Base-by-base conservation (phyloP, 2,888 invertebrate species). In the Dryomyza anilis region DNA sequence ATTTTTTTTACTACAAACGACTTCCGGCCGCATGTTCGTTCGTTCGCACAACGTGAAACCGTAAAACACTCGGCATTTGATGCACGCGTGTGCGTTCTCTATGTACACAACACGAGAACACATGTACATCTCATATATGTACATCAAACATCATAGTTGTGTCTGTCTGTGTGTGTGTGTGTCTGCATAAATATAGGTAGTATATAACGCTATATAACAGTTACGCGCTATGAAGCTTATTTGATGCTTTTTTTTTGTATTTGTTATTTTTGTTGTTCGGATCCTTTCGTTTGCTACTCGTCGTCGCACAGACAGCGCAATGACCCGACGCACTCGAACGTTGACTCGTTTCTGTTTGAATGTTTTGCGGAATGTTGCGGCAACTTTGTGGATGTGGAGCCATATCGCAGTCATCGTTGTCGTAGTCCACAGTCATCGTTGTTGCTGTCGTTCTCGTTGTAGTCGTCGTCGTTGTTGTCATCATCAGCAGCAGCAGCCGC, bases 321-420 rank as follows among this genome's bases (percentile, higher is more conserved):
- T 79, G 77, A 79, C 78, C 78, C 76, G 78, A 75, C 71, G 75
- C 72, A 78, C 73, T 79, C 76, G 78, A 79, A 75, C 77, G 80
- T 74, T 79, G 76, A 76, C 78, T 79, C 76, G 79, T 77, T 79
- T 79, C 76, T 80, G 75, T 73, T 71, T 67, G 66, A 71, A 65
- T 67, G 68, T 69, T 67, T 46, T 39, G n/a, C 39, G 39, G 39
- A 23, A 69, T 69, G 67, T 68, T 69, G 70, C 71, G 72, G 72
- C 67, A 73, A 71, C 71, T 70, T 74, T 73, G 71, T 69, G 69
- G n/a, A n/a, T n/a, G n/a, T n/a, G n/a, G n/a, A n/a, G n/a, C n/a
- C n/a, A n/a, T n/a, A n/a, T n/a, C n/a, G n/a, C n/a, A n/a, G n/a
- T n/a, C n/a, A n/a, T n/a, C n/a, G n/a, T n/a, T n/a, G n/a, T n/a